Base-by-base conservation (phyloP, 53 echinoderm and acorn worm genomes). In the Antedon mediterranea region DNA sequence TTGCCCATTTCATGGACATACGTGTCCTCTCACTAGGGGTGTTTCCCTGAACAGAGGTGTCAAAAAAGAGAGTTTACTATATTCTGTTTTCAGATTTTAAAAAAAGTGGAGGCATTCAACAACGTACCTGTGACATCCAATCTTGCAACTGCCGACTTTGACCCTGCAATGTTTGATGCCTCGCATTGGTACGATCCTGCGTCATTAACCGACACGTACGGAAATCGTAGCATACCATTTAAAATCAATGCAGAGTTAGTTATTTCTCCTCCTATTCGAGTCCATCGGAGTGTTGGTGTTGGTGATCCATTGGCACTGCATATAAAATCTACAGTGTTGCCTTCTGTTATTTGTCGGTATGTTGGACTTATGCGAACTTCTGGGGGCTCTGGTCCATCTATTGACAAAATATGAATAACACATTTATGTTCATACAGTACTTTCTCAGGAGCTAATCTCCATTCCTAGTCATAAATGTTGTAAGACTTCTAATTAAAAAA, bases 261-360 rank as follows among this genome's bases (percentile, higher is more conserved):
- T 23, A 57, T 18, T 57, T 13, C 23, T 15, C 15, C 9, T 11
- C 57, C 57, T 23, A 18, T 13, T 2, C 23, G 20, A 18, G 79
- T 84, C 98, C 98, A 98, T 27, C 78, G 33, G 0, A 98, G 79
- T 8, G 76, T 76, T 0, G 98, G 92, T 13, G 79, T 26, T 15
- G 98, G 98, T 34, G 72, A 84, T 73, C 98, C 98, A 15, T 86
- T 84, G 8, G 88, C 98, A 11, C 42, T 86, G 82, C 98, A 98
- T 0, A 37, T 73, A 43, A 98, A 90, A 72, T 86, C 88, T 0
- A 90, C 88, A 28, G 86, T 44, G 72, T 93, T 87, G 9, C 98
- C 92, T 71, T 98, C 98, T 9, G 85, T 86, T 3, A 90, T 82
- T 30, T 85, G 82, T 77, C 81, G 77, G 77, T 88, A 98, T 32